Base-by-base conservation (phyloP, 2,888 invertebrate genomes). In the Eutolmus rufibarbis region DNA sequence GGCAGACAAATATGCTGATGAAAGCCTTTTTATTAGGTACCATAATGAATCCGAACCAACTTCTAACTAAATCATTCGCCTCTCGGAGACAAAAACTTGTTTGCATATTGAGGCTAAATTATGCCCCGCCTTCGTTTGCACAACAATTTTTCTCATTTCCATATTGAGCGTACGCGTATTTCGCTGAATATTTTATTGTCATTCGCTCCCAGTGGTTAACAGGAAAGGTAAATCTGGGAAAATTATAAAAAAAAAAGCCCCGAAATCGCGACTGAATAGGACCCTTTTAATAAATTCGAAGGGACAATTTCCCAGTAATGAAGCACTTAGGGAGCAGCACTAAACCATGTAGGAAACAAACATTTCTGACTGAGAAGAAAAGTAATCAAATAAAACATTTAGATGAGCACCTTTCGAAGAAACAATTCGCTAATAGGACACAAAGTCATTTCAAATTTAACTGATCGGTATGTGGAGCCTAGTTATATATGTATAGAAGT, bases 1-100 rank as follows among this genome's bases (percentile, higher is more conserved):
- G 40, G 28, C 78, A 19, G 19, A 31, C 23, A 82, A 82, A 57
- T 57, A 82, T 82, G 57, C 34, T 82, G 82, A 82, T 82, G 82
- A 82, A 82, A 34, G 34, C 57, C 82, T 82, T 82, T 82, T 82
- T 82, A 82, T 82, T 57, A 82, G 8, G 34, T 66, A 57, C n/a
- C 56, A 82, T 34, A 82, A 82, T 82, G 31, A 57, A 82, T 56
- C 34, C 8, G 56, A 57, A 19, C 51, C 34, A 31, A 82, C 82
- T 57, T 37, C 82, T 82, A 82, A 82, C 82, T 31, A 51, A 81
- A 81, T 81, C 81, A 81, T 51, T 51, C 56, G 51, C 51, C 51
- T 81, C 31, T 51, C 23, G 34, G 51, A 28, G 56, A 51, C 81
- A 56, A 81, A 81, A 81, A 81, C 51, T 76, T 76, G 76, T 81